These are phyloP conservation scores for Cyaniris semiargus DNA, from an alignment of 2,888 invertebrate genomes.

Conservation along the genomic window DNA sequence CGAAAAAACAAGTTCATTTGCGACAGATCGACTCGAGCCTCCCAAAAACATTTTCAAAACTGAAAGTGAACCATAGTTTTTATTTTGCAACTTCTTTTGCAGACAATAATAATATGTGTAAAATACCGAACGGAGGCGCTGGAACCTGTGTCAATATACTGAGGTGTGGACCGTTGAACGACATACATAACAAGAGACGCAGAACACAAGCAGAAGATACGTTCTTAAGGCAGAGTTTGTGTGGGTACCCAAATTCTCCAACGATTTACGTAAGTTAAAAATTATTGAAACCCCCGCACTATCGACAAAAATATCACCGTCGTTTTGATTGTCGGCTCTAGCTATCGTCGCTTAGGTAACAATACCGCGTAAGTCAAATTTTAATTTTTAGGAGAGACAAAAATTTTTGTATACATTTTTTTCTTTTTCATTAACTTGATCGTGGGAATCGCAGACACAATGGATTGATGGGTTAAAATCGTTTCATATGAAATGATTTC, in stretches of 20 bases:
- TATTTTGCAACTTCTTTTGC: slow-evolving; percentile 22
- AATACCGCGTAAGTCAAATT: too few species aligned
- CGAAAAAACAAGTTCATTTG: too few species aligned
- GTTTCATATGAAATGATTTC: too few species aligned
- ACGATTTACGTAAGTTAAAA: slow-evolving; percentile 38
- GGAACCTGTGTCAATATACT: slow-evolving; percentile 47
- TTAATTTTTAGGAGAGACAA: too few species aligned
- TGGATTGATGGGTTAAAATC: too few species aligned
- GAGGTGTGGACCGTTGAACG: slow-evolving; percentile 45
- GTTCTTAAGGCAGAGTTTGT: slow-evolving; percentile 46
- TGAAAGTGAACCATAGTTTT: neutral
- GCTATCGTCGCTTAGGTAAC: too few species aligned
- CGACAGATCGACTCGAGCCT: neutral
- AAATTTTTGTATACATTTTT: too few species aligned
- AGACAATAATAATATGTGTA: slow-evolving; percentile 48
- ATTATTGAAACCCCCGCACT: neutral
- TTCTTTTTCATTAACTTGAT: too few species aligned
- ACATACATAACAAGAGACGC: slow-evolving; percentile 41
- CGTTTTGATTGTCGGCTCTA: neutral
- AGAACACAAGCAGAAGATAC: slow-evolving; percentile 42
- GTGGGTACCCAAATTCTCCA: slow-evolving; percentile 39
- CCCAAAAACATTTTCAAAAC: neutral
- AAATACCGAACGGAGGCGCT: slow-evolving; percentile 46
- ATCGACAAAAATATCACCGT: neutral
- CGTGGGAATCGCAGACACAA: too few species aligned